phyloP scores from a whole-genome alignment of 2,888 invertebrate species.

The Antheraea yamamai region DNA sequence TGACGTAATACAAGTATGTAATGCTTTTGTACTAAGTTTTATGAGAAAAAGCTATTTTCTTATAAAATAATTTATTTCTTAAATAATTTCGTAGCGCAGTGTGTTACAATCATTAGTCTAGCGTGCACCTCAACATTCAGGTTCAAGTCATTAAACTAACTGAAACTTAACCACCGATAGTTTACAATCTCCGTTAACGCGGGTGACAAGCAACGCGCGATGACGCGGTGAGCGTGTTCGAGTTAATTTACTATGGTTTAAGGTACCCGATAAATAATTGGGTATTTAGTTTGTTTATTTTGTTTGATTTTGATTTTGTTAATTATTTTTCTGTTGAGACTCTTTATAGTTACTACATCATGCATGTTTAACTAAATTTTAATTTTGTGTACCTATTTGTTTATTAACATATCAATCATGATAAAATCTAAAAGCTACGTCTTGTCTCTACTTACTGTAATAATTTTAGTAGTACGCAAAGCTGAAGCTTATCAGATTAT shows the following conservation, averaged over 20 bases:
- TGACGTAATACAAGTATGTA: no score
- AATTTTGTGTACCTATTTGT: no score
- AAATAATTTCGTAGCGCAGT: neutral
- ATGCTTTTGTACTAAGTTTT: no score
- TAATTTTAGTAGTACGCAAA: neutral
- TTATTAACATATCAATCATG: no score
- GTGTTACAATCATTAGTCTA: neutral
- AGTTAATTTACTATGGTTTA: neutral
- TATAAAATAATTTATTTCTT: neutral
- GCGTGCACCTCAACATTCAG: neutral
- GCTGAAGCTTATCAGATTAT: neutral
- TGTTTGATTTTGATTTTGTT: no score
- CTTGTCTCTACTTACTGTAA: neutral
- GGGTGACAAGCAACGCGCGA: neutral
- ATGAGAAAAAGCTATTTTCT: no score
- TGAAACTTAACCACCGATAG: constrained; percentile 6
- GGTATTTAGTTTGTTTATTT: neutral
- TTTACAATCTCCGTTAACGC: constrained; percentile 8
- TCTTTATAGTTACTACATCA: neutral
- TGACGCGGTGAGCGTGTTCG: neutral
- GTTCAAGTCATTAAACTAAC: constrained; percentile 12
- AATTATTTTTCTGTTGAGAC: neutral
- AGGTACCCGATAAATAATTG: neutral
- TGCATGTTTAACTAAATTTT: neutral
- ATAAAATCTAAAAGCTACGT: neutral